phyloP scores from a whole-genome alignment of 1,140 invertebrate species.

The Trachelipus rathkii region DNA sequence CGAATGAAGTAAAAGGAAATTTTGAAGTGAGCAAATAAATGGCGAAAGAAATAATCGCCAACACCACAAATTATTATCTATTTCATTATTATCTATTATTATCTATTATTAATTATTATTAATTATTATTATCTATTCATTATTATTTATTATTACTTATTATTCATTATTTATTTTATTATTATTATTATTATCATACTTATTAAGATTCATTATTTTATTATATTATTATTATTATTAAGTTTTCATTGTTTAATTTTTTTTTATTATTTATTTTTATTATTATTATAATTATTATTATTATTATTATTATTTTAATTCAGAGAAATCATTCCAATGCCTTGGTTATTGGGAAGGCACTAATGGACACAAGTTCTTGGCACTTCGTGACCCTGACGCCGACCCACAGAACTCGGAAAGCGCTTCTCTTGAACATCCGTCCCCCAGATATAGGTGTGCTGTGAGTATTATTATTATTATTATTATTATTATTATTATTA shows the following conservation, averaged over 20 bases:
- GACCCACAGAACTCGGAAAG: slow-evolving; percentile 38
- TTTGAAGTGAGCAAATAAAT: too few relatives aligned
- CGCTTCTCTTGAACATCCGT: slow-evolving; percentile 29
- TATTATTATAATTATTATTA: slow-evolving; percentile 39
- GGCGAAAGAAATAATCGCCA: too few relatives aligned
- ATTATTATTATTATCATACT: too few relatives aligned
- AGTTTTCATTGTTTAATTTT: too few relatives aligned
- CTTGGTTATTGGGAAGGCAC: slow-evolving; percentile 63
- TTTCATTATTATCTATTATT: too few relatives aligned
- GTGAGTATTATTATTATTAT: slow-evolving; percentile 54
- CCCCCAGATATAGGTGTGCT: slow-evolving; percentile 64
- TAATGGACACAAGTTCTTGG: slow-evolving; percentile 59
- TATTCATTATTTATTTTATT: too few relatives aligned
- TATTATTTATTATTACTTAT: too few relatives aligned
- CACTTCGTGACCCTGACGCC: slow-evolving; percentile 58
- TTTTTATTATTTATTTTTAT: not conserved
- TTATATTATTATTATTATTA: not conserved
- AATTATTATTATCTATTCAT: too few relatives aligned
- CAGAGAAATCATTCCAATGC: slow-evolving; percentile 64
- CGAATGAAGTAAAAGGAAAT: too few relatives aligned
- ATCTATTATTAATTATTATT: too few relatives aligned
- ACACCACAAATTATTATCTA: too few relatives aligned
- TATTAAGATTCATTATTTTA: slow-evolving; percentile 29
- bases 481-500: not conserved
- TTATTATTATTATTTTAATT: slow-evolving; percentile 50